Evolutionary conservation across 1,140 invertebrate genomes (phyloP).

Genomic region (Polypedilum vanderplanki): DNA sequence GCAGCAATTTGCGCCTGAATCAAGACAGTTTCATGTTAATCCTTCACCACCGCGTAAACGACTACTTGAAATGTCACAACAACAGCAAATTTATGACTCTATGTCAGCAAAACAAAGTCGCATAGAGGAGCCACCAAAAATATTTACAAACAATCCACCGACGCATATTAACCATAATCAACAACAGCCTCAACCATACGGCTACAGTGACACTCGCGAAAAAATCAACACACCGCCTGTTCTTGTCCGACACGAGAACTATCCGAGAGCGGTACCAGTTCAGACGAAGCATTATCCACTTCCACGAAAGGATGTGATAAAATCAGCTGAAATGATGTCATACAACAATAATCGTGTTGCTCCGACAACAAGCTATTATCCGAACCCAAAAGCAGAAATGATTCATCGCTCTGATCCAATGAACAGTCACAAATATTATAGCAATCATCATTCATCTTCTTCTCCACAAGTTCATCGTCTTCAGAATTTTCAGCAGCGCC

Average conservation of each 20-base stretch:
- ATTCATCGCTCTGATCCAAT: background rate
- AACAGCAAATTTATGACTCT: conserved; percentile 6
- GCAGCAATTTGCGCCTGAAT: background rate
- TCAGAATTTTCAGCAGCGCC: conserved; percentile 21
- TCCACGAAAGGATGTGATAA: conserved; percentile 3
- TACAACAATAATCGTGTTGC: background rate
- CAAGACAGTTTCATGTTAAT: background rate
- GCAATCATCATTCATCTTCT: background rate
- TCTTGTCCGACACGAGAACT: background rate
- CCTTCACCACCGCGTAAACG: background rate
- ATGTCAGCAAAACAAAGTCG: background rate
- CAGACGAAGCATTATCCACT: background rate
- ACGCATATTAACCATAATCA: background rate
- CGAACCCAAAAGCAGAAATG: conserved; percentile 22
- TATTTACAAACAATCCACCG: background rate
- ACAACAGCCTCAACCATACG: background rate
- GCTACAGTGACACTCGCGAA: background rate
- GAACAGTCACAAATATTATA: background rate
- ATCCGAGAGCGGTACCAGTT: background rate
- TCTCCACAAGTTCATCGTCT: background rate
- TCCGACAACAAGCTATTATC: conserved; percentile 1
- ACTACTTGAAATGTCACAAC: background rate
- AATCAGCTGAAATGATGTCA: conserved; percentile 10
- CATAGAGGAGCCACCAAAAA: background rate
- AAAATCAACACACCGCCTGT: background rate